Evolutionary conservation across 2,888 invertebrate species (phyloP).

Genomic region (Eurytoma adleriae): DNA sequence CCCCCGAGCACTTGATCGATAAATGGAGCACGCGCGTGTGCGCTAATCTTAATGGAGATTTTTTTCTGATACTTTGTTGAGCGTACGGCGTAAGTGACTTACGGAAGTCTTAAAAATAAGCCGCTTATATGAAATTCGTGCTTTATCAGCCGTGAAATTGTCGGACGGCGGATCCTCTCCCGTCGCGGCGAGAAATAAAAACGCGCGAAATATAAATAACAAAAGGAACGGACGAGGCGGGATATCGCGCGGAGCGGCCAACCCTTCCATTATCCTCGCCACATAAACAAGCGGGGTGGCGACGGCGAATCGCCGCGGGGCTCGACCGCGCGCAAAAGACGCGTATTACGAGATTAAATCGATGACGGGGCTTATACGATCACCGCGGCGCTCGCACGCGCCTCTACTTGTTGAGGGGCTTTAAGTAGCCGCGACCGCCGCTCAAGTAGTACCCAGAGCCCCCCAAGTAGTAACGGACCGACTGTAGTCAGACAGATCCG

Average conservation of each 20-base stretch:
- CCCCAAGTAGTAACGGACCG: slow-evolving; percentile 17
- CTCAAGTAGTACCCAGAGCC: neutral
- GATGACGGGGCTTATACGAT: slow-evolving; percentile 16
- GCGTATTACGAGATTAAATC: slow-evolving; percentile 39
- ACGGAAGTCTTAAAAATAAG: slow-evolving; percentile 51
- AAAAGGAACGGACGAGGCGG: neutral
- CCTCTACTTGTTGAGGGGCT: slow-evolving; percentile 40
- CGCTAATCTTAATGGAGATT: slow-evolving; percentile 35
- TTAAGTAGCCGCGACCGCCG: neutral
- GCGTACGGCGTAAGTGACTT: slow-evolving; percentile 32
- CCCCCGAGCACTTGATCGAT: neutral
- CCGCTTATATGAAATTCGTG: slow-evolving; percentile 39
- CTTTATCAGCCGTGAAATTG: slow-evolving; percentile 45
- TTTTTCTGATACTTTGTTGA: neutral
- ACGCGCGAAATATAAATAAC: too few relatives aligned
- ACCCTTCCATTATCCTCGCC: neutral
- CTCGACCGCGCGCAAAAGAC: neutral
- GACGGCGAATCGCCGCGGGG: neutral
- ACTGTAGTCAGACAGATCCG: neutral
- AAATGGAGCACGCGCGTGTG: neutral
- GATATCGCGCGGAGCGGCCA: too few relatives aligned
- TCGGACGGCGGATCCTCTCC: neutral
- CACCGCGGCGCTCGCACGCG: slow-evolving; percentile 4
- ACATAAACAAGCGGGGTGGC: neutral
- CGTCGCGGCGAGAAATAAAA: too few relatives aligned